Base-by-base conservation (phyloP, 2,888 invertebrate genomes). In the Tetrapedia diversipes region DNA sequence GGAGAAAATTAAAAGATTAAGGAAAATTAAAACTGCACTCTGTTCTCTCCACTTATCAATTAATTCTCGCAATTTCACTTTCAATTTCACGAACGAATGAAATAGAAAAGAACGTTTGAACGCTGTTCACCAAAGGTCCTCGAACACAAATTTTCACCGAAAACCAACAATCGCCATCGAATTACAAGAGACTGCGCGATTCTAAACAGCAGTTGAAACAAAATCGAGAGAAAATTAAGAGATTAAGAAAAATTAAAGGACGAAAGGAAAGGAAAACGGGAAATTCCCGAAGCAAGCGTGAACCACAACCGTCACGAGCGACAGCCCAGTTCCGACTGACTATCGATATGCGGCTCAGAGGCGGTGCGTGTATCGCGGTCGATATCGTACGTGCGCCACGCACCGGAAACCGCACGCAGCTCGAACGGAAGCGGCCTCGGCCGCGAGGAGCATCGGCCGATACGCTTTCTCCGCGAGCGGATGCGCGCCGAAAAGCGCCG, bases 371-470 rank as follows among this genome's bases (percentile, higher is more conserved):
- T 75, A 79, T 71, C 81, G 79, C 43, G 53, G 64, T 41, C 77
- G 80, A 75, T 77, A 80, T 77, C 63, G 73, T 82, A 80, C 80
- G 76, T 69, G 82, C 80, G 77, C 81, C 71, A 67, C 69, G 82
- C 82, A 86, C 89, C 90, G 90, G 90, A 90, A 90, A 89, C 90
- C 89, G 82, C 90, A 90, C 89, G 88, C 83, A 81, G 80, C 83
- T 84, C 72, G 85, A 51, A 86, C 89, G 90, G 90, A 90, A 90
- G 88, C 87, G 68, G 76, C 61, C 81, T n/a, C 61, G 72, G 19
- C 59, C 57, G 72, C 37, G 66, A 66, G 60, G 72, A 68, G 59
- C 59, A 65, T 67, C 57, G 63, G 27, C 39, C 81, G 83, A 85
- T 83, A 82, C 81, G 84, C 82, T 88, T 86, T 88, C 83, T 82